Percentiles rank a stretch among this genome's conserved stretches.
Evolutionary conservation across 2,888 invertebrate genomes (phyloP).

Genomic region (Elegia similella): DNA sequence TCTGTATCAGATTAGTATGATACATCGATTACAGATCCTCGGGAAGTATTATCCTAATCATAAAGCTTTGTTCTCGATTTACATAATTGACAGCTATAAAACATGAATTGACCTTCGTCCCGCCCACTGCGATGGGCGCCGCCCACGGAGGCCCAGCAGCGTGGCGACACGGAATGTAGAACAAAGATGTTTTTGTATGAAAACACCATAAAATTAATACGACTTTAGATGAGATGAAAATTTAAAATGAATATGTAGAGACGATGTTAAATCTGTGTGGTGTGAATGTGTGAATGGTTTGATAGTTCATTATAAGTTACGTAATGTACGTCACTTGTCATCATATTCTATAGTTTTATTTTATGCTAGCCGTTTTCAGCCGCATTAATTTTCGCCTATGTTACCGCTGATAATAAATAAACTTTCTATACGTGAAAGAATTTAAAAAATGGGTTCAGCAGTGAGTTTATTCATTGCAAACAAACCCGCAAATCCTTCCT

Average conservation of each 20-base stretch:
- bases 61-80: neutral
- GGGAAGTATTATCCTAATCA: constrained; percentile 1
- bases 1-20: neutral
- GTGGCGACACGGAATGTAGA: constrained; percentile 25
- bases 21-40: neutral
- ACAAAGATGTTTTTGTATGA: constrained; percentile 34
- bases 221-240: constrained; percentile 6
- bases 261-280: neutral
- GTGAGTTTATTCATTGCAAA: too few species aligned
- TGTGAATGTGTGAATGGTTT: neutral
- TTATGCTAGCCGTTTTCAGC: too few species aligned
- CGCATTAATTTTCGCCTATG: too few species aligned
- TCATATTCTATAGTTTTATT: too few species aligned
- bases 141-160: constrained; percentile 38
- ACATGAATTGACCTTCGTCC: constrained; percentile 45
- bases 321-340: neutral
- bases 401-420: too few species aligned
- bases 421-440: too few species aligned
- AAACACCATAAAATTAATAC: constrained; percentile 10
- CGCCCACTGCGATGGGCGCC: constrained; percentile 58
- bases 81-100: constrained; percentile 12
- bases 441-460: too few species aligned
- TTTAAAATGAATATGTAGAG: neutral
- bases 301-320: neutral
- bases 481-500: too few species aligned